Evolutionary conservation across 2,113 vertebrate genomes (phyloP), one percentile per base, ranked within the genome.

Genomic region (Macheiramphus alcinus): DNA sequence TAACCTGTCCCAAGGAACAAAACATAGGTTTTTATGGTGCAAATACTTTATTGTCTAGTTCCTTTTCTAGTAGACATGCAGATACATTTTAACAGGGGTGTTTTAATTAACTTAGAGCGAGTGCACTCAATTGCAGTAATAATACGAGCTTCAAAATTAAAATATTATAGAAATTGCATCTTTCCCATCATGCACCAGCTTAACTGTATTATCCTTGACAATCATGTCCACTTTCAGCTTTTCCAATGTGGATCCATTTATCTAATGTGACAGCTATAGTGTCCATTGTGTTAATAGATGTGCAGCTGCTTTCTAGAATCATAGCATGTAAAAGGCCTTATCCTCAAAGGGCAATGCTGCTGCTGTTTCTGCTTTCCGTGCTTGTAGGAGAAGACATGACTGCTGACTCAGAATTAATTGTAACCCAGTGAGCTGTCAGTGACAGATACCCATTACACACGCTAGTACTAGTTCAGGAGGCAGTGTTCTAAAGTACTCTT

Each of bases 321-420:
- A 80, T 16, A 76, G 52, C 63, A 72, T 86, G 72, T 87, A 94
- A 92, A 67, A 48, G 68, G 38, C 82, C 59, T 72, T 95, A 93
- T 81, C 88, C 78, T 97, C 67, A 80, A 94, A 86, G 70, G 88
- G 66, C 59, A 91, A 8, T 8, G 52, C 50, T 89, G 75, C 42
- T 96, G 81, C 61, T 10, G 21, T 73, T 86, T 73, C 45, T 75
- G 43, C 73, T 94, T 97, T 62, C 53, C 50, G 55, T 50, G 67
- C 80, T 94, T 86, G 61, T 48, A 82, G 52, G 80, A 94, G 58
- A 93, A 91, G 59, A 83, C 67, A 88, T 40, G 29, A 76, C 43
- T 80, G 75, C 91, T 97, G 78, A 86, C 52, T 97, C 63, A 91
- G 63, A 94, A 93, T 97, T 96, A 95, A 90, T 95, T 91, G 59